Base-by-base conservation (phyloP, 2,113 vertebrate species). In the Octodon degus region DNA sequence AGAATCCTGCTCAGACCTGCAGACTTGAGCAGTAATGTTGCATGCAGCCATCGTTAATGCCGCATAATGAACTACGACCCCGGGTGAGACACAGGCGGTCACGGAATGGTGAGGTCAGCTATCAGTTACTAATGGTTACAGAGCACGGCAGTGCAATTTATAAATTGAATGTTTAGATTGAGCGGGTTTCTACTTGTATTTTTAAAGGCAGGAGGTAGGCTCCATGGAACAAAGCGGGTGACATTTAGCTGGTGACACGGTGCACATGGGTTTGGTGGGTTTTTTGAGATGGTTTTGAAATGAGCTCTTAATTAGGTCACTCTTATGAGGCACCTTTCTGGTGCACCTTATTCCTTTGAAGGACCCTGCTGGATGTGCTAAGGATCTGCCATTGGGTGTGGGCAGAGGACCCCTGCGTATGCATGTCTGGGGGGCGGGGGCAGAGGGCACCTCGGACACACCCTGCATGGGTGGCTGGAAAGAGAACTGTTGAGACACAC, bases 191-290 rank as follows among this genome's bases (percentile, higher is more conserved):
- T 87, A 10, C 97, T 96, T 94, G 50, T 14, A 0, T 5, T n/a
- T 96, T 94, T 91, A 77, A 94, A 97, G 94, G 90, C 81, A 47
- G 16, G 50, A 67, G 76, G 22, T 12, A 10, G 84, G 40, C 62
- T 89, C 63, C 34, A 30, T 74, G 67, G 70, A 81, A 79, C 65
- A 50, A 67, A 97, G 81, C 30, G 2, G 43, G 14, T 90, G 88
- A 82, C 96, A 97, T 97, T 96, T 96, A 96, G 91, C 91, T 92
- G 86, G 94, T 86, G 94, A 97, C 77, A 85, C 0, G 0, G 32
- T 34, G 67, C 65, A 25, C 17, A 0, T 40, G 77, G 10, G 86
- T 70, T 70, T 63, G 55, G 55, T 58, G 55, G 16, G 3, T 25
- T 63, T 63, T 93, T 65, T 27, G 34, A 92, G 67, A 84, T 76